Evolutionary conservation across 1,140 invertebrate genomes (phyloP).

Genomic region (Ericerus pela): DNA sequence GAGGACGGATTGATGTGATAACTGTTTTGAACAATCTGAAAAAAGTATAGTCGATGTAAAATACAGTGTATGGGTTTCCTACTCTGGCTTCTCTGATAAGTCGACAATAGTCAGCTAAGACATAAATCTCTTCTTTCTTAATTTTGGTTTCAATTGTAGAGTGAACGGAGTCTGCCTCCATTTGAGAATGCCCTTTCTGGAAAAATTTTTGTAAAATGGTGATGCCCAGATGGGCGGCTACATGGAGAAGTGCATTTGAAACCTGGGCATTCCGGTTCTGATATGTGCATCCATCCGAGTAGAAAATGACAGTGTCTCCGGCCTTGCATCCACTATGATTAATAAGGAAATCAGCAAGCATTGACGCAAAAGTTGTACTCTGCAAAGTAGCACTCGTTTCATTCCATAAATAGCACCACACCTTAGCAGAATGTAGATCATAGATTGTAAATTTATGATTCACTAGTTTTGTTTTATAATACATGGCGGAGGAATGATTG

Average conservation of each 20-base stretch:
- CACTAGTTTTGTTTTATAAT: not conserved
- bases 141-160: conserved; percentile 15
- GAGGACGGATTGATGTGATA: conserved; percentile 15
- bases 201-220: conserved; percentile 19
- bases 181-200: conserved; percentile 15
- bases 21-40: conserved; percentile 11
- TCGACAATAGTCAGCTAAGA: conserved; percentile 19
- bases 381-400: not conserved
- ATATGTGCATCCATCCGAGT: conserved; percentile 26
- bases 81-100: conserved; percentile 7
- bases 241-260: conserved; percentile 25
- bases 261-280: conserved; percentile 28
- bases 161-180: conserved; percentile 17
- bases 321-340: not conserved
- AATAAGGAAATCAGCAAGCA: not conserved
- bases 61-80: conserved; percentile 13
- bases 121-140: conserved; percentile 16
- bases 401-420: not conserved
- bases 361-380: not conserved
- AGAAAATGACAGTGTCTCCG: conserved; percentile 19
- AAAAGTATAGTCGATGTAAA: conserved; percentile 15
- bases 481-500: not conserved
- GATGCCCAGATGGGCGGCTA: not conserved
- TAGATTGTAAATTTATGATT: not conserved
- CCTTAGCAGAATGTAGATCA: not conserved